Evolutionary conservation across 2,113 vertebrate genomes (phyloP).

Genomic region (Sceloporus tristichus): DNA sequence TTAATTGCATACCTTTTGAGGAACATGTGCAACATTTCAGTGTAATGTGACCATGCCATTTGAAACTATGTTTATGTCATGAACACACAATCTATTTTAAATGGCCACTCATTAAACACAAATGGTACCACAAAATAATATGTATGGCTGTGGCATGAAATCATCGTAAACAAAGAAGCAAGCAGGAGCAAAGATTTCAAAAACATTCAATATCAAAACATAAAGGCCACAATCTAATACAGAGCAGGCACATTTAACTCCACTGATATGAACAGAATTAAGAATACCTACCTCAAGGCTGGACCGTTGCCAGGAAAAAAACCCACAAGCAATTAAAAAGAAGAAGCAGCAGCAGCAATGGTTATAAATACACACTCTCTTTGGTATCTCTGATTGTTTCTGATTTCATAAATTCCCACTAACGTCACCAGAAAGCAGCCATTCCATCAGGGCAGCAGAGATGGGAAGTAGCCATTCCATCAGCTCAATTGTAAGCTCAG

Average conservation of each 20-base stretch:
- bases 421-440: background rate
- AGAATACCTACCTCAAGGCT: background rate
- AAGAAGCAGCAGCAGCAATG: too few relatives aligned
- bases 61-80: slow-evolving; percentile 34
- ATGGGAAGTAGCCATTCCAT: background rate
- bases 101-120: slow-evolving; percentile 32
- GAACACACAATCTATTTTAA: slow-evolving; percentile 28
- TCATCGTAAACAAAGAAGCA: slow-evolving; percentile 9
- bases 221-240: background rate
- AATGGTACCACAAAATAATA: background rate
- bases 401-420: background rate
- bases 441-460: background rate
- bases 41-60: slow-evolving; percentile 34
- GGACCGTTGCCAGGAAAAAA: background rate
- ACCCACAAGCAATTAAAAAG: too few relatives aligned
- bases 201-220: slow-evolving; percentile 36
- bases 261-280: background rate
- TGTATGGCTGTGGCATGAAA: background rate
- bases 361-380: slow-evolving; percentile 17
- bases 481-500: background rate
- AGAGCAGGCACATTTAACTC: background rate
- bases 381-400: background rate
- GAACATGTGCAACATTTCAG: slow-evolving; percentile 12
- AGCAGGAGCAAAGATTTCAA: background rate
- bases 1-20: slow-evolving; percentile 49